Conservation (phyloP, 1,140 invertebrate genomes). For the Nylanderia fulva region DNA sequence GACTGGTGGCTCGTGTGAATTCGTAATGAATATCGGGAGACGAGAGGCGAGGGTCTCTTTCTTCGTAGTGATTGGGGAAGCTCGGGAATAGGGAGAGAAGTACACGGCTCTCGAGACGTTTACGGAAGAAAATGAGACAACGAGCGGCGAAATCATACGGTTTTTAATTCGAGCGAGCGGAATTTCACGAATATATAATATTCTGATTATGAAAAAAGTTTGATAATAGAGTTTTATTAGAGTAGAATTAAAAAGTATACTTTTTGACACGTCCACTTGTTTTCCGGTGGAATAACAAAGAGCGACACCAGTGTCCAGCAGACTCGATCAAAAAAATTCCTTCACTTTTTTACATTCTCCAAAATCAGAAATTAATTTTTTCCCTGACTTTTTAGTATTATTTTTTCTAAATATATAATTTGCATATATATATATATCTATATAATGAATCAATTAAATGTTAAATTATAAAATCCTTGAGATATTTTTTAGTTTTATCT, state of each 20-base stretch:
- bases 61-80: constrained; percentile 23
- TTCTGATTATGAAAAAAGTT: not conserved
- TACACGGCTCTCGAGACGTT: constrained; percentile 6
- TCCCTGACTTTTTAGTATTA: too few species aligned
- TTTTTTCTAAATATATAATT: too few species aligned
- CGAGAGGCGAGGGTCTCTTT: constrained; percentile 12
- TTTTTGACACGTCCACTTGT: not conserved
- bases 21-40: constrained; percentile 63
- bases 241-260: not conserved
- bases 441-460: too few species aligned
- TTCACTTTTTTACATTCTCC: too few species aligned
- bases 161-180: not conserved
- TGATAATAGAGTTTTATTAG: not conserved
- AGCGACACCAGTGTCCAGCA: too few species aligned
- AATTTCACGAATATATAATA: not conserved
- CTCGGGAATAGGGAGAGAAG: not conserved
- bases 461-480: too few species aligned
- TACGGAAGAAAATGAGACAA: constrained; percentile 51
- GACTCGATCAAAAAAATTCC: too few species aligned
- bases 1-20: constrained; percentile 69
- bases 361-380: too few species aligned
- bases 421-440: too few species aligned
- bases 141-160: constrained; percentile 37
- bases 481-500: too few species aligned
- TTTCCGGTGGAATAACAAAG: constrained; percentile 7